Base-by-base conservation (phyloP, 2,888 invertebrate species). In the Ophion ventricosus region DNA sequence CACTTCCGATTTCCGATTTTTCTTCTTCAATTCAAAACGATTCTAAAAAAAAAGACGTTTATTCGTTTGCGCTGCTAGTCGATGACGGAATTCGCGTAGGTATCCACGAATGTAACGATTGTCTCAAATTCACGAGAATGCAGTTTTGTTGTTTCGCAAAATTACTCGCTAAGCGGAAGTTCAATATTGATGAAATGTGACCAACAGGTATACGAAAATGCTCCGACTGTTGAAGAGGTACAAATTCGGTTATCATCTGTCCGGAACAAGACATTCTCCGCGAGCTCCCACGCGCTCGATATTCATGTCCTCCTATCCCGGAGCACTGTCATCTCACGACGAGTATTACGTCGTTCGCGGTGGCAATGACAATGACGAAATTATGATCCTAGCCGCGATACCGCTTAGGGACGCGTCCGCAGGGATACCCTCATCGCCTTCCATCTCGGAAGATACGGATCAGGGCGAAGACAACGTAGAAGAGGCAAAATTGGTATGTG, bases 271-370 rank as follows among this genome's bases (percentile, higher is more conserved):
- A 66, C 93, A 94, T 67, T 93, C 94, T 20, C 87, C 87, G 0
- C 92, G 94, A 1, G 95, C 97, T 26, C 96, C 97, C 0, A 97
- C 96, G 0, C 94, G 94, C 59, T 95, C 95, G 3, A 95, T 97
- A 26, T 95, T 96, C 11, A 97, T 98, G 94, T 96, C 97, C 0
- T 96, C 98, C 0, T 98, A 97, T 92, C 98, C 98, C 0, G 98
- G 97, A 11, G 95, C 96, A 17, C 91, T 98, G 56, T 96, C 96
- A 57, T 97, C 97, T 49, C 96, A 97, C 74, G 98, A 98, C 92
- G 98, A 98, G 91, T 97, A 96, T 92, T 98, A 98, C 91, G 93
- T 96, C 17, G 93, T 97, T 10, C 94, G 95, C 5, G 92, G 93
- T 59, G 91, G 92, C 72, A 92, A 90, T 61, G 87, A 90, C 26